Evolutionary conservation across 1,140 invertebrate genomes (phyloP).

Genomic region (Neodiprion virginianus): DNA sequence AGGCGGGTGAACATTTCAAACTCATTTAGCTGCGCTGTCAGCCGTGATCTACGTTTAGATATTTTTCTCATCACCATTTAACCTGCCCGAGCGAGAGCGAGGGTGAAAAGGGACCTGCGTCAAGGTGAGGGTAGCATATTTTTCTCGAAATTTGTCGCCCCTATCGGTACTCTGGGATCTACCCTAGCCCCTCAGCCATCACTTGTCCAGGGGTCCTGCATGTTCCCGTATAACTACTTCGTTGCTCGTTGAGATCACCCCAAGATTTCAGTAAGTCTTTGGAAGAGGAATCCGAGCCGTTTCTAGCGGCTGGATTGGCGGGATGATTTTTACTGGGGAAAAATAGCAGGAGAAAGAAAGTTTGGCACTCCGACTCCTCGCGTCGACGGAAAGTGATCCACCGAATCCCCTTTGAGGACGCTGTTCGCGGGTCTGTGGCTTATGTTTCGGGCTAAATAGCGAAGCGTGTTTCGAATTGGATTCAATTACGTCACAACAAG

Average conservation of each 20-base stretch:
- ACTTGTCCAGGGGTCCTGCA: background rate
- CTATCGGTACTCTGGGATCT: conserved; percentile 55
- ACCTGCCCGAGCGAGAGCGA: background rate
- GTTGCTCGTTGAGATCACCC: too few relatives aligned
- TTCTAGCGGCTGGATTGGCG: too few relatives aligned
- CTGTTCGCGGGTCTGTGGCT: too few relatives aligned
- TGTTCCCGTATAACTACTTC: background rate
- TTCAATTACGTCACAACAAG: background rate
- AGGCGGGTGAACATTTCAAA: background rate
- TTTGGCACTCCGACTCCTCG: too few relatives aligned
- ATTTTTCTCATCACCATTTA: conserved; percentile 55
- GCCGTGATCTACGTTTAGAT: conserved; percentile 57
- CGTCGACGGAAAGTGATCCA: too few relatives aligned
- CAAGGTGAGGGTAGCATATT: conserved; percentile 46
- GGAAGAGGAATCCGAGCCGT: too few relatives aligned
- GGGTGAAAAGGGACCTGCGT: conserved; percentile 30
- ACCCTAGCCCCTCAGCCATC: conserved; percentile 42
- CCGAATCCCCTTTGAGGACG: too few relatives aligned
- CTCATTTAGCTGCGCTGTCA: conserved; percentile 26
- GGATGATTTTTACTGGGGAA: too few relatives aligned
- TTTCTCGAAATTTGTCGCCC: conserved; percentile 59
- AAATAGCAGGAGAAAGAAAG: too few relatives aligned
- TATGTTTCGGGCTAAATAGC: too few relatives aligned
- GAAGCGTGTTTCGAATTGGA: background rate
- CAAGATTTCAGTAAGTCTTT: too few relatives aligned